Evolutionary conservation across 2,113 vertebrate genomes (phyloP), one percentile per base, ranked within the genome.

Genomic region (Hystrix brachyura): DNA sequence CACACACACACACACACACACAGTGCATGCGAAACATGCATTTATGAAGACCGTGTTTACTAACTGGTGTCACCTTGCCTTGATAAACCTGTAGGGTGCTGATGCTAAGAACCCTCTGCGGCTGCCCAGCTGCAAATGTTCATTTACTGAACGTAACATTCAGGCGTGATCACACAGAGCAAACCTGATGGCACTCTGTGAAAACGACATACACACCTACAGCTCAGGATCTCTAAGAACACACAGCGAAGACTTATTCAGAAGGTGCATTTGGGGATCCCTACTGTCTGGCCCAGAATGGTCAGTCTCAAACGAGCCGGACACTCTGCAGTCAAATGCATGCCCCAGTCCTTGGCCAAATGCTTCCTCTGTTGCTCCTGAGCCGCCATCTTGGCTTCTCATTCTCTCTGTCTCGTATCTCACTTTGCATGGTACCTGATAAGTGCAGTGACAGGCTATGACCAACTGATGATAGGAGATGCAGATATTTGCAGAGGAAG

Each of bases 21-120:
- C 48, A 17, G 1, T n/a, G 21, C 62, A 11, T 8, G 12, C 5
- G 21, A 3, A 0, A 48, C 7, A 0, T 0, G 2, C 6, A 6
- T 43, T 64, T 67, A 67, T 18, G 2, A 53, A 79, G 46, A 27
- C 0, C 23, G n/a, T 2, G 55, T 51, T 55, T 65, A 9, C 23
- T 67, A 59, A 57, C 29, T 29, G 21, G 27, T 4, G 18, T 7
- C 55, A 10, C 0, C 0, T 1, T 4, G 34, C n/a, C 5, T 8
- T 34, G 25, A 19, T 48, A 9, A 29, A 32, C 43, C 43, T 1
- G n/a, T 17, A 5, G 0, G 13, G 11, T 23, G 48, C 57, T 2
- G 2, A 43, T 0, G 17, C 38, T 23, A 12, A 48, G 62, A 19
- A 5, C 11, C 32, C 1, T 1, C 57, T 0, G 8, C 17, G 51